These are phyloP conservation scores for Eretmochelys imbricata DNA, from an alignment of 2,113 vertebrate genomes.

Conservation along the genomic window DNA sequence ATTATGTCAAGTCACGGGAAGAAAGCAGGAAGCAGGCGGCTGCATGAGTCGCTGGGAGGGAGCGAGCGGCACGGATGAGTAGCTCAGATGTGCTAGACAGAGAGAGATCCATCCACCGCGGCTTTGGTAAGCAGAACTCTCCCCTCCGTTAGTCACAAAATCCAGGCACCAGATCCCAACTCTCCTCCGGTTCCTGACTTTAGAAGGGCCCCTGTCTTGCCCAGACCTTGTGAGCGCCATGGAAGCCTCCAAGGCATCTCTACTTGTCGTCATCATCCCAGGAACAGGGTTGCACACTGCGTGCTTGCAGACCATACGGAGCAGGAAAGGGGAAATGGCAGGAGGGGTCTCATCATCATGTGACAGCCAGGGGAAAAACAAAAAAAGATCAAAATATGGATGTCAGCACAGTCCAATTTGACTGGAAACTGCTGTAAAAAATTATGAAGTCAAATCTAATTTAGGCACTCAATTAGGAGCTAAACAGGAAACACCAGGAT, in stretches of 20 bases:
- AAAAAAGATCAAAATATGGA: background rate
- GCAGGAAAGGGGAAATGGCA: background rate
- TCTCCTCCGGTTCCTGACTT: background rate
- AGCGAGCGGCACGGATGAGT: background rate
- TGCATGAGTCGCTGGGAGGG: background rate
- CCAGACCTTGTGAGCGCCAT: background rate
- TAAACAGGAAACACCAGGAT: background rate
- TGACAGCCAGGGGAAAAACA: background rate
- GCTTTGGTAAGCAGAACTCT: background rate
- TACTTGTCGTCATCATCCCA: background rate
- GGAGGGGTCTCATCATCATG: background rate
- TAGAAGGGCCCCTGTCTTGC: background rate
- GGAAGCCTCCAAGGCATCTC: background rate
- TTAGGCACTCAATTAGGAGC: background rate
- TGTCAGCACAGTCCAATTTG: background rate
- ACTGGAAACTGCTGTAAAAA: background rate
- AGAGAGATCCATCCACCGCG: background rate
- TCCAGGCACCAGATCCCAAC: background rate
- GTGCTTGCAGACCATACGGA: rapidly evolving
- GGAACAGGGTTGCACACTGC: background rate
- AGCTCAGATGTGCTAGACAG: background rate
- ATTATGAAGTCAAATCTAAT: background rate
- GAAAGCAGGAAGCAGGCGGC: background rate
- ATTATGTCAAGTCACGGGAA: background rate
- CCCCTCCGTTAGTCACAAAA: background rate